Conservation (phyloP, 2,888 invertebrate species). For the Panzeria rudis region DNA sequence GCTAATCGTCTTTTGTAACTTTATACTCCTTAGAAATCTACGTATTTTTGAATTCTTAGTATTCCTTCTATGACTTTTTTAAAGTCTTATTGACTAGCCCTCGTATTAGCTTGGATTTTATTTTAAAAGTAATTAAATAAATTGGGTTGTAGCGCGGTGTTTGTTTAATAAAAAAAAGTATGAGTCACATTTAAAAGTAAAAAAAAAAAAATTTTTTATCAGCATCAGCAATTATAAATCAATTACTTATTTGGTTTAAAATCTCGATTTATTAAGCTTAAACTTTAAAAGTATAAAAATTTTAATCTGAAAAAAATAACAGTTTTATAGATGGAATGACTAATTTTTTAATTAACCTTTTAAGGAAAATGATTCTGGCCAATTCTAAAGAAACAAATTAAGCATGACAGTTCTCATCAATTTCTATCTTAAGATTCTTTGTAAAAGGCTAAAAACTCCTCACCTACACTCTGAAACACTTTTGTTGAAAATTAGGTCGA, state of each 20-base stretch:
- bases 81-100: neutral
- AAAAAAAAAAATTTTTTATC: neutral
- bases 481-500: no score
- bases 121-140: conserved; percentile 7
- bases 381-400: neutral
- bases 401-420: no score
- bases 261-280: neutral
- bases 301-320: neutral
- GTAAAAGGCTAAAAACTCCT: no score
- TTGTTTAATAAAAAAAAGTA: neutral
- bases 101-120: neutral
- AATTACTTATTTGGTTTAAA: neutral
- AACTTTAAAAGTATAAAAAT: neutral
- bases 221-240: neutral
- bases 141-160: neutral
- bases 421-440: no score
- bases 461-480: no score
- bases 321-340: neutral
- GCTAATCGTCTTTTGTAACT: no score
- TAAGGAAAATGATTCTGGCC: neutral
- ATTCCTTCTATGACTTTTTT: neutral
- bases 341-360: neutral
- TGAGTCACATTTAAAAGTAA: conserved; percentile 2
- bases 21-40: no score
- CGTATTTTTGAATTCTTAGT: neutral